Base-by-base conservation (phyloP, 1,140 invertebrate species). In the Dryas iulia region DNA sequence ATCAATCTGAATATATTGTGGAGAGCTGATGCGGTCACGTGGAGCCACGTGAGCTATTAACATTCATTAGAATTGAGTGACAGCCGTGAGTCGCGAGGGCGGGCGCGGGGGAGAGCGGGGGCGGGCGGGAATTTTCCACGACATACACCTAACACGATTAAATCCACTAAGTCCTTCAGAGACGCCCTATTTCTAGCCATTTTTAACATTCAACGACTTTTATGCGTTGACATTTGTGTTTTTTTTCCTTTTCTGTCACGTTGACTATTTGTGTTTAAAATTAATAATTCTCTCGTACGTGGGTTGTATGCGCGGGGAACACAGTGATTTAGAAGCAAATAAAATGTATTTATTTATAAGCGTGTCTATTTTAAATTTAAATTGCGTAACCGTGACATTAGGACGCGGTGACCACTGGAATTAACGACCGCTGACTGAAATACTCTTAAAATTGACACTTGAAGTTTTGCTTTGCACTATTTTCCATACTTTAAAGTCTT, bases 31-130 rank as follows among this genome's bases (percentile, higher is more conserved):
- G 28, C 23, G 23, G 68, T 76, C 79, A 81, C 82, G 82, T 74
- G 78, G 66, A 14, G 30, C 74, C 76, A 74, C 81, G 82, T 83
- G 83, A 81, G 68, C 60, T 35, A 83, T 86, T 83, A 83, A 47
- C 83, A 83, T 83, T 59, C 58, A 83, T 84, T 86, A 78, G 82
- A 86, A 82, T 86, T 86, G 83, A 86, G 39, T 82, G 83, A 84
- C 83, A 81, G 74, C 72, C 18, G 60, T n/a, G n/a, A n/a, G n/a
- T n/a, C 31, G 26, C 21, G 11, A 21, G 6, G 35, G 8, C 31
- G 53, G n/a, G n/a, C n/a, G n/a, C n/a, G n/a, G n/a, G n/a, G 39
- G 18, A 47, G 10, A 0, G 23, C 3, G 53, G 24, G 23, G 24
- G 18, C 21, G 10, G 11, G n/a, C n/a, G 70, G 73, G 71, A 61